Evolutionary conservation across 2,113 vertebrate genomes (phyloP).

Genomic region (Todiramphus chloris): DNA sequence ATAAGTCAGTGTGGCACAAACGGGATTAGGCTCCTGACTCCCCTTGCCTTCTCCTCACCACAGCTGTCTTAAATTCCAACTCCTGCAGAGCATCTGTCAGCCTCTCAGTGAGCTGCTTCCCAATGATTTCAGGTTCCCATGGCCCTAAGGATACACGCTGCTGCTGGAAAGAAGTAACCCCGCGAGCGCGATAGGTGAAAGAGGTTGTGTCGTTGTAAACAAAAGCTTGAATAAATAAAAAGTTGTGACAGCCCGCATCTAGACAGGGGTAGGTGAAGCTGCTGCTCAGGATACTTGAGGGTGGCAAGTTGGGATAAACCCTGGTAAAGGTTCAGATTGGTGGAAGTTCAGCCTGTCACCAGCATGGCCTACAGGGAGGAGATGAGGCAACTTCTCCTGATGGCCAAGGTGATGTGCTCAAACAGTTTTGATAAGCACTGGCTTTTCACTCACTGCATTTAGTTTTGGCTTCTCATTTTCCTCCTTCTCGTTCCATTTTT

Average conservation of each 20-base stretch:
- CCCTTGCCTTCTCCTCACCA: background rate
- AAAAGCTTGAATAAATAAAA: background rate
- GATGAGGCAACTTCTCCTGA: background rate
- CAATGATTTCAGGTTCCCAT: background rate
- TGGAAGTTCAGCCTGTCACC: background rate
- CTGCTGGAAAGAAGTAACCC: background rate
- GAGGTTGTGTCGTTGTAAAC: background rate
- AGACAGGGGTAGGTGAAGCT: background rate
- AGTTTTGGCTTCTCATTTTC: background rate
- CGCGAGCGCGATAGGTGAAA: background rate
- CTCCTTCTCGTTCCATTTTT: background rate
- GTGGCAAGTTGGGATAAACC: background rate
- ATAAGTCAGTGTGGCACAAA: background rate
- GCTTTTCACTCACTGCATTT: background rate
- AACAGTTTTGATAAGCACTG: background rate
- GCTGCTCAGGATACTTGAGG: background rate
- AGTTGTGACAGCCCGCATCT: background rate
- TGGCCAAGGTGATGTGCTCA: background rate
- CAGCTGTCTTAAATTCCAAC: conserved; percentile 1
- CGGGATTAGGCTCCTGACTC: background rate
- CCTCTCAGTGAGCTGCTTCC: background rate
- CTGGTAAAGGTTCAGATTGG: background rate
- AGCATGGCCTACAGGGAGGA: background rate
- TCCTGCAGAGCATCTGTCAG: background rate
- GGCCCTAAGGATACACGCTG: background rate